phyloP scores from a whole-genome alignment of 2,888 invertebrate species.

The Tuta absoluta region DNA sequence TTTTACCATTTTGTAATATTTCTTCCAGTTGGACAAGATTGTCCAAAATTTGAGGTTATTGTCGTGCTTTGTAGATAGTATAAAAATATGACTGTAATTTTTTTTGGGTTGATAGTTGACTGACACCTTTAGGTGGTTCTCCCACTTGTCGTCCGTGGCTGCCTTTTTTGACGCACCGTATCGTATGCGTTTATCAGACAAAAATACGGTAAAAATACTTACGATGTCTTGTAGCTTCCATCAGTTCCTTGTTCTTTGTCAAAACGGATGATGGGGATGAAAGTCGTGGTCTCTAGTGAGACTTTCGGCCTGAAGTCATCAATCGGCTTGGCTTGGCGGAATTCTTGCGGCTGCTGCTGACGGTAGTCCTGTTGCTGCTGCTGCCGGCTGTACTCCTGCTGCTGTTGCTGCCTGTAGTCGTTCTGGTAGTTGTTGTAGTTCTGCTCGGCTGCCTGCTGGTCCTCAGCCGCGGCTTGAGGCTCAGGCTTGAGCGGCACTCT shows the following conservation, averaged over 20 bases:
- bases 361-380: slow-evolving; percentile 42
- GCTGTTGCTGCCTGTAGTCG: slow-evolving; percentile 63
- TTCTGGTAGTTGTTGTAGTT: slow-evolving; percentile 56
- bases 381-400: slow-evolving; percentile 38
- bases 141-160: no score
- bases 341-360: slow-evolving; percentile 48
- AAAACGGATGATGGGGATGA: slow-evolving; percentile 89
- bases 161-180: no score
- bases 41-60: no score
- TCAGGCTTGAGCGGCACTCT: slow-evolving; percentile 63
- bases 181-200: no score
- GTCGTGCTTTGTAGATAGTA: no score
- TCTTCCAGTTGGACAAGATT: no score
- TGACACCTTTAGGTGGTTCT: no score
- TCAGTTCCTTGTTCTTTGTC: slow-evolving; percentile 91
- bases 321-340: slow-evolving; percentile 58
- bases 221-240: slow-evolving; percentile 91
- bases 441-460: slow-evolving; percentile 62
- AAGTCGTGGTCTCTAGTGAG: slow-evolving; percentile 84
- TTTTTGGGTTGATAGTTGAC: no score
- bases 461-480: slow-evolving; percentile 45
- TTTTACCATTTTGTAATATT: no score
- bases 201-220: slow-evolving; percentile 51
- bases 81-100: no score
- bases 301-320: slow-evolving; percentile 74